A percentile compares a stretch with the other conserved stretches of the same genome.
These are phyloP conservation scores for Drosophila carrolli DNA, from an alignment of 1,140 invertebrate species.

Conservation along the genomic window DNA sequence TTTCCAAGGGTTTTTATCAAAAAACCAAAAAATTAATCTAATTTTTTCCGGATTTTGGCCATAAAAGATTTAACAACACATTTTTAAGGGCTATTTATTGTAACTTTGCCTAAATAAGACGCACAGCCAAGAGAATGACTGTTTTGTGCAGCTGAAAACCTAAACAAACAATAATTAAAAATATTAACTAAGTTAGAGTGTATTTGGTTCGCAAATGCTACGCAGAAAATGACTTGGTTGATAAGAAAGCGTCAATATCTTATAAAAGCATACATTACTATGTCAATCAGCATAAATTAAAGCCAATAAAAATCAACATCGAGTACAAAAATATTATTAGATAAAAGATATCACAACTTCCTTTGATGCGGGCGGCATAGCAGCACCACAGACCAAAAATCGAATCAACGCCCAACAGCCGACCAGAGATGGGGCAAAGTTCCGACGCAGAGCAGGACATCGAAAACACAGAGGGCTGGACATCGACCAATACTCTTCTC, in stretches of 20 bases:
- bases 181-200: too few species aligned
- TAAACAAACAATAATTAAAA: too few species aligned
- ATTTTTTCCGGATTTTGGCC: too few species aligned
- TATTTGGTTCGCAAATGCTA: too few species aligned
- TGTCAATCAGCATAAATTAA: conserved; percentile 31
- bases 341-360: conserved; percentile 69
- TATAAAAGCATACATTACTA: conserved; percentile 8
- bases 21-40: too few species aligned
- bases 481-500: conserved; percentile 27
- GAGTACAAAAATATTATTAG: conserved; percentile 60
- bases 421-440: conserved; percentile 25
- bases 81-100: too few species aligned
- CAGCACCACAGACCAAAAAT: conserved; percentile 57
- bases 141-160: too few species aligned
- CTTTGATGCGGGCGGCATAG: conserved; percentile 46
- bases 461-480: conserved; percentile 21
- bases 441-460: conserved; percentile 33
- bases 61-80: too few species aligned
- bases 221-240: not conserved
- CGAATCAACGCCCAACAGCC: conserved; percentile 52
- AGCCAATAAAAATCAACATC: conserved; percentile 48
- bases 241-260: not conserved
- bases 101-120: too few species aligned
- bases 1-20: too few species aligned
- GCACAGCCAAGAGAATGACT: too few species aligned